A percentile compares a stretch with the other conserved stretches of the same genome.
Evolutionary conservation across 1,140 invertebrate genomes (phyloP).

Genomic region (Atopsyche davidsoni): DNA sequence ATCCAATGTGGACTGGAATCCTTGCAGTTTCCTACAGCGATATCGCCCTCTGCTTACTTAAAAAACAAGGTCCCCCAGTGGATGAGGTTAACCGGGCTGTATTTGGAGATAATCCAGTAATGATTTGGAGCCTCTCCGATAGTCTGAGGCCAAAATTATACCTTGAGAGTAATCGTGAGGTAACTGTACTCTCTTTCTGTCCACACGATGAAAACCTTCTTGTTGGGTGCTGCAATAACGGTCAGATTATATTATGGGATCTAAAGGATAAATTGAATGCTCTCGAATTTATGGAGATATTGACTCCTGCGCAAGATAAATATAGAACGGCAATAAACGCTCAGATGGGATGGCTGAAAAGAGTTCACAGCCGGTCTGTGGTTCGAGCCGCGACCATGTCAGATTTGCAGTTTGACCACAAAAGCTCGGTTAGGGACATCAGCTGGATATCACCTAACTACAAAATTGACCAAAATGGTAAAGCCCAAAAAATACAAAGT

Average conservation of each 20-base stretch:
- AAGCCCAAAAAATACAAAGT: slow-evolving; percentile 39
- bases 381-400: slow-evolving; percentile 57
- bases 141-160: slow-evolving; percentile 62
- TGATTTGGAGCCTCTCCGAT: slow-evolving; percentile 69
- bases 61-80: slow-evolving; percentile 31
- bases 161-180: slow-evolving; percentile 59
- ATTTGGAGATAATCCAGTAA: slow-evolving; percentile 54
- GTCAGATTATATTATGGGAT: slow-evolving; percentile 69
- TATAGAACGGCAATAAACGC: slow-evolving; percentile 52
- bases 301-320: slow-evolving; percentile 56
- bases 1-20: slow-evolving; percentile 60
- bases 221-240: slow-evolving; percentile 64
- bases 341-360: slow-evolving; percentile 63
- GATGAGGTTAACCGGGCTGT: slow-evolving; percentile 49
- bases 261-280: slow-evolving; percentile 60
- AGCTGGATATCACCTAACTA: slow-evolving; percentile 59
- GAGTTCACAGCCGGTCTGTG: slow-evolving; percentile 47
- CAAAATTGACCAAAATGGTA: slow-evolving; percentile 54
- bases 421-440: slow-evolving; percentile 55
- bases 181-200: slow-evolving; percentile 58
- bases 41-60: slow-evolving; percentile 33
- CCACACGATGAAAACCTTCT: slow-evolving; percentile 62
- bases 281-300: slow-evolving; percentile 54
- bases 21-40: slow-evolving; percentile 58
- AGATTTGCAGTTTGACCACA: slow-evolving; percentile 55